Percentiles rank a stretch among this genome's conserved stretches.
phyloP scores from a whole-genome alignment of 2,797 vertebrate genomes.

The Artibeus jamaicensis region DNA sequence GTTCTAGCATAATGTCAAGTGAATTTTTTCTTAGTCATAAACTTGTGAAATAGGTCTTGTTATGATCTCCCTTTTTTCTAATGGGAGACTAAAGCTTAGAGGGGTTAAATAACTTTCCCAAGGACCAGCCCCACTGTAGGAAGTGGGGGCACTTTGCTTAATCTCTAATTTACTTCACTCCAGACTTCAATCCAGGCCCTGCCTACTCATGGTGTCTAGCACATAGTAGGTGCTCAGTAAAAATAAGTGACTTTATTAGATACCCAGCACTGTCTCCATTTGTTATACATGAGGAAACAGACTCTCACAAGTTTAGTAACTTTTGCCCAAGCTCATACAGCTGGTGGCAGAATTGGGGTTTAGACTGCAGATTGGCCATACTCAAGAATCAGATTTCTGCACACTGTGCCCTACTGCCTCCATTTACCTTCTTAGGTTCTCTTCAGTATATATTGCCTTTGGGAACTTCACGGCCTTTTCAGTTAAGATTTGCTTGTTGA shows the following conservation, averaged over 20 bases:
- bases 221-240: neutral
- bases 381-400: neutral
- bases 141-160: neutral
- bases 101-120: neutral
- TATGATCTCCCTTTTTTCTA: neutral
- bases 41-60: neutral
- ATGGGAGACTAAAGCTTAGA: neutral
- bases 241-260: neutral
- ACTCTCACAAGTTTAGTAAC: neutral
- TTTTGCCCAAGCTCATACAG: neutral
- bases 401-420: neutral
- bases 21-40: conserved; percentile 32
- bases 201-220: neutral
- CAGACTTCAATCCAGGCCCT: neutral
- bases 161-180: neutral
- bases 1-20: neutral
- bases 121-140: neutral
- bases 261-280: neutral
- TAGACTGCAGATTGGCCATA: neutral
- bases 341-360: neutral
- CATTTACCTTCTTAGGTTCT: neutral
- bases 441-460: neutral
- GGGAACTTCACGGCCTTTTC: neutral
- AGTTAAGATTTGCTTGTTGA: conserved; percentile 26
- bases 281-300: conserved; percentile 33